Evolutionary conservation across 2,797 vertebrate species (phyloP), one percentile per base, ranked within the genome.

Genomic region (Mus minutoides): DNA sequence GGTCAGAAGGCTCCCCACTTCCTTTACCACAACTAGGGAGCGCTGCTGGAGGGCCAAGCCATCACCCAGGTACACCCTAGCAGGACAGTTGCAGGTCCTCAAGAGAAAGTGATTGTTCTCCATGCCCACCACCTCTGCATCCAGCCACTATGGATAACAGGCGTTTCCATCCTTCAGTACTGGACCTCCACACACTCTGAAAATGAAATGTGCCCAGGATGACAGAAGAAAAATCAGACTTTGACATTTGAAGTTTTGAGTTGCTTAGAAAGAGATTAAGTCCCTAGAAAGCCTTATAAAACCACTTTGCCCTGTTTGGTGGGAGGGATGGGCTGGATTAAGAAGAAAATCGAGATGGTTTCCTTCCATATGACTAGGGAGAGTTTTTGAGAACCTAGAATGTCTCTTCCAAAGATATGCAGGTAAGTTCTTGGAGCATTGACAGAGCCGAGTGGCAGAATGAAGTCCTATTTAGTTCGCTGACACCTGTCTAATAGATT

Each of bases 221-320:
- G 46, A 56, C 7, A 91, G 60, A n/a, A 93, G 40, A 88, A 90
- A 73, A 92, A 90, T 79, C 29, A 87, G 69, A 69, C 83, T 96
- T 95, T 93, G 77, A 85, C 60, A 82, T 92, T 84, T 88, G 16
- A 29, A 29, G 7, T 79, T 96, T 94, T 79, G 75, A 89, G 37
- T 82, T 73, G 43, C 69, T 93, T 88, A 92, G 77, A 94, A 84
- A 88, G 76, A 90, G 85, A 85, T 91, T 88, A 52, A 5, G 79
- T 95, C 93, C 19, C 43, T 29, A 43, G 75, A 85, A 62, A 73
- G n/a, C 3, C 64, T 60, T 82, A 2, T 46, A 80, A 93, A 83
- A 37, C 46, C 69, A 73, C 49, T 13, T 90, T 76, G 71, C 79
- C 37, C 4, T 85, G 37, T 94, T 40, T 52, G 21, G 13, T 4